A percentile compares a stretch with the other conserved stretches of the same genome.
Conservation (phyloP, 2,888 invertebrate genomes). For the Troilus luridus region DNA sequence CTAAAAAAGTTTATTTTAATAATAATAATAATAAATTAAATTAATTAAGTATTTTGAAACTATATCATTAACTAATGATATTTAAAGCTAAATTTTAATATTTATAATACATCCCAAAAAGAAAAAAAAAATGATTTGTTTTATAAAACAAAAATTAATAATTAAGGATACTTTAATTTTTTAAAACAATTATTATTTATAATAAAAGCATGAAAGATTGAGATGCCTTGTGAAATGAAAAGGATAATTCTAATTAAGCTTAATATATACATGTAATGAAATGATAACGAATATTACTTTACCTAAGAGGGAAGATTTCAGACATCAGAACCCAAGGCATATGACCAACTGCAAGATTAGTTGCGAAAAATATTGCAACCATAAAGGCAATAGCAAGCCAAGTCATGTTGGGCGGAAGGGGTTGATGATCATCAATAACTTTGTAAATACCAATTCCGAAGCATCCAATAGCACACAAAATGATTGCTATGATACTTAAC, state of each 20-base stretch:
- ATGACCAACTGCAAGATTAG: conserved; percentile 69
- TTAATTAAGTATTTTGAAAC: too few relatives aligned
- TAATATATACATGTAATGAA: neutral
- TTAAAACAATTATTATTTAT: too few relatives aligned
- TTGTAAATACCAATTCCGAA: conserved; percentile 71
- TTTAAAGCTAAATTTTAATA: too few relatives aligned
- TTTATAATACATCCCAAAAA: too few relatives aligned
- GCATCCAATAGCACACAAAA: conserved; percentile 70
- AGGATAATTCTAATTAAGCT: too few relatives aligned
- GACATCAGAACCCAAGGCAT: conserved; percentile 75
- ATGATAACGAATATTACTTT: conserved; percentile 62
- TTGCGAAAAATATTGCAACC: conserved; percentile 70
- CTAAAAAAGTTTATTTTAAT: neutral
- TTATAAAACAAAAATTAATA: too few relatives aligned
- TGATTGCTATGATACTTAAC: conserved; percentile 70
- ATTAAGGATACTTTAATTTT: too few relatives aligned
- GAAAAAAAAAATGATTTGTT: too few relatives aligned
- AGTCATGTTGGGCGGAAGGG: conserved; percentile 67
- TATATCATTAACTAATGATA: too few relatives aligned
- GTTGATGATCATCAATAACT: conserved; percentile 63
- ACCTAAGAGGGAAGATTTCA: conserved; percentile 75
- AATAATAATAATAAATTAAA: too few relatives aligned
- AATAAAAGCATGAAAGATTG: too few relatives aligned
- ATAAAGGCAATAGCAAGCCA: conserved; percentile 70
- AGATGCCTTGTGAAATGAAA: too few relatives aligned